Evolutionary conservation across 2,113 vertebrate species (phyloP).

Genomic region (Labeo catla): DNA sequence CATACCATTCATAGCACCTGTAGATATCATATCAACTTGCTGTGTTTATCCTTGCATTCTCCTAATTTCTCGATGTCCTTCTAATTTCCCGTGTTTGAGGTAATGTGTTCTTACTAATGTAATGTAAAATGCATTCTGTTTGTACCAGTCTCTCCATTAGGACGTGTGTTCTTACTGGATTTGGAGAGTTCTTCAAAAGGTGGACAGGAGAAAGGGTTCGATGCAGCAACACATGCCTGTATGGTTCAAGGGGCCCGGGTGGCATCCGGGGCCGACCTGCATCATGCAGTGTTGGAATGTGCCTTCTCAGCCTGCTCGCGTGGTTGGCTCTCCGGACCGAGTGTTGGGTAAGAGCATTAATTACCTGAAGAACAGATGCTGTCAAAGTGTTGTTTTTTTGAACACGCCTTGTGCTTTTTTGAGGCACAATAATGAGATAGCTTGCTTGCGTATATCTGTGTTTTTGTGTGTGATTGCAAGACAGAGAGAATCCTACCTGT

Average conservation of each 20-base stretch:
- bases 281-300: constrained; percentile 83
- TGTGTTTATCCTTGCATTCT: background rate
- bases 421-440: constrained; percentile 1
- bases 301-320: constrained; percentile 81
- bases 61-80: background rate
- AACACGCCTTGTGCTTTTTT: background rate
- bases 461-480: constrained; percentile 25
- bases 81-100: background rate
- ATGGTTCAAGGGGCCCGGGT: constrained; percentile 77
- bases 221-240: constrained; percentile 80
- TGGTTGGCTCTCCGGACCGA: constrained; percentile 86
- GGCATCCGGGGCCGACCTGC: constrained; percentile 84
- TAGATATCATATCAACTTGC: background rate
- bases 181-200: constrained; percentile 81
- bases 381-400: constrained; percentile 2
- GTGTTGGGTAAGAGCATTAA: constrained; percentile 82
- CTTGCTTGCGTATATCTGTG: constrained; percentile 14
- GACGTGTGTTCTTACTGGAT: constrained; percentile 85
- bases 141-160: constrained; percentile 67
- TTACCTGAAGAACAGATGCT: constrained; percentile 5
- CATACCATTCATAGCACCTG: background rate
- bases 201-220: constrained; percentile 74
- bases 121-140: background rate
- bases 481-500: constrained; percentile 30
- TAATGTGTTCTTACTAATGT: background rate